Conservation (phyloP, 2,113 vertebrate genomes). For the Polyodon spathula region DNA sequence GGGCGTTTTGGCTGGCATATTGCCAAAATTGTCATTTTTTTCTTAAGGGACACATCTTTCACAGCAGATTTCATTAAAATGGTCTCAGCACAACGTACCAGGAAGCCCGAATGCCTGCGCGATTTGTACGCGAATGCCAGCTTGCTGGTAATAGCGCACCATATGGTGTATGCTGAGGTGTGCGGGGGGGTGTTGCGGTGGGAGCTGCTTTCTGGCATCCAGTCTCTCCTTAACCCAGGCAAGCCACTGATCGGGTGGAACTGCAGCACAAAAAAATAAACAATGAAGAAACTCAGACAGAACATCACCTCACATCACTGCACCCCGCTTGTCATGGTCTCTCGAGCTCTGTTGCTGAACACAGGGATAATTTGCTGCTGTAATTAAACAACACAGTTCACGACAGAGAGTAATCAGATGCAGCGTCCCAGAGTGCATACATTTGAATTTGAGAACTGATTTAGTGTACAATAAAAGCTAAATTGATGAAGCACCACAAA, state of each 20-base stretch:
- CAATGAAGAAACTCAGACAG: background rate
- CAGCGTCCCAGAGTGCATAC: slow-evolving; percentile 35
- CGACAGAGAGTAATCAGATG: slow-evolving; percentile 34
- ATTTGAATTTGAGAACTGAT: slow-evolving; percentile 44
- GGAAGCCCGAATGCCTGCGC: slow-evolving; percentile 39
- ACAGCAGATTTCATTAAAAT: too few relatives aligned
- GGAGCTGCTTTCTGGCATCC: slow-evolving; percentile 8
- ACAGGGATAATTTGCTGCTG: slow-evolving; percentile 37
- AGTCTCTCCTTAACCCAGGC: slow-evolving; percentile 22
- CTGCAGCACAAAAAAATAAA: slow-evolving; percentile 9
- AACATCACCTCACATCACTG: background rate
- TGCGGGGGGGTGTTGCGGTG: background rate
- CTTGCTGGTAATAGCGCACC: slow-evolving; percentile 19
- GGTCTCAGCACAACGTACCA: slow-evolving; percentile 24
- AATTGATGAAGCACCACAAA: slow-evolving; percentile 21
- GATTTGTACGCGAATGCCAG: slow-evolving; percentile 23
- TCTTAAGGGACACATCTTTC: background rate
- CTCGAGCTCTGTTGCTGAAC: slow-evolving; percentile 29
- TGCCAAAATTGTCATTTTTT: background rate
- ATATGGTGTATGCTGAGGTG: slow-evolving; percentile 17
- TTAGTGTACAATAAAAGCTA: slow-evolving; percentile 30
- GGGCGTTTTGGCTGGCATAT: background rate
- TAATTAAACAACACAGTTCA: slow-evolving; percentile 40
- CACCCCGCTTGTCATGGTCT: slow-evolving; percentile 24
- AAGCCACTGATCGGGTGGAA: slow-evolving; percentile 16